Evolutionary conservation across 2,797 vertebrate genomes (phyloP), one percentile per base, ranked within the genome.

Genomic region (Sciurus vulgaris): DNA sequence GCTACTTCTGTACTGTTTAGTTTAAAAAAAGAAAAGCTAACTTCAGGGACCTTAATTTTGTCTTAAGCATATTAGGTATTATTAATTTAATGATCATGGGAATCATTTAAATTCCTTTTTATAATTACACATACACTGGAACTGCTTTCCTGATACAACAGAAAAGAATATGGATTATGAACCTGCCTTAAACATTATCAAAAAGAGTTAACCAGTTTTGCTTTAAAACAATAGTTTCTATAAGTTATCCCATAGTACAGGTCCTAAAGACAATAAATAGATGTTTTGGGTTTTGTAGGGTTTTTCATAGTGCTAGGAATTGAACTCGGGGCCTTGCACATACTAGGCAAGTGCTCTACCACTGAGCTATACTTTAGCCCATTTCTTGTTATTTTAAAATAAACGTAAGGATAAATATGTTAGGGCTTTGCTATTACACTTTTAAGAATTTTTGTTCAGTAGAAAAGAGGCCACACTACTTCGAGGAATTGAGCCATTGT

Each of bases 401-500:
- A 86, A 92, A 82, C 22, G 26, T 61, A 56, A 56, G 20, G 20
- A 56, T 56, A 56, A 22, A 56, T 89, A 54, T 73, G 12, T n/a
- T 70, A 88, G 47, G 22, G 28, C 96, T 94, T 94, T 95, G 79
- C 92, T 56, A 38, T 94, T 74, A 72, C 3, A 74, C 22, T 93
- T 86, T 63, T 51, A 79, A 61, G 51, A 78, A 22, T 87, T 91
- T 93, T 81, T 76, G 65, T 79, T 90, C 18, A 84, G 17, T 65
- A 69, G 69, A 51, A 59, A 61, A 86, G n/a, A 63, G 30, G 17
- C 41, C 56, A 17, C 61, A 51, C 18, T 86, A 10, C 38, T 35
- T 44, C n/a, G 8, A 35, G 41, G 30, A 65, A 65, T 38, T 74
- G 35, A 93, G 51, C 51, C 35, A 33, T 18, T 44, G 26, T 17